Evolutionary conservation across 1,140 invertebrate genomes (phyloP), one percentile per base, ranked within the genome.

Genomic region (Drosophila ironensis): DNA sequence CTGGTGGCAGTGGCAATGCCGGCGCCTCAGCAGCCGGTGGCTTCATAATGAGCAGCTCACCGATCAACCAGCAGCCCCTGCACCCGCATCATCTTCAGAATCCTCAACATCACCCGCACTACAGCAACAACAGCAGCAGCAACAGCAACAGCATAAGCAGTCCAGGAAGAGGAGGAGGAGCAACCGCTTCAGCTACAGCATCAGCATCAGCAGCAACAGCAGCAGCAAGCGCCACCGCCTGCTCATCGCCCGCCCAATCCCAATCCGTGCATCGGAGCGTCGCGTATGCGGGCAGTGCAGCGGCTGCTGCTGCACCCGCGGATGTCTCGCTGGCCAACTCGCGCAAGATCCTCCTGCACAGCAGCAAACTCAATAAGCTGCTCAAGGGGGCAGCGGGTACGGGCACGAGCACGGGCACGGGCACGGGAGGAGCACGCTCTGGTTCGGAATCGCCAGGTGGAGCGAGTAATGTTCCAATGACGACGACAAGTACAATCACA

Each of bases 331-430:
- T 90, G 37, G 87, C 90, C 38, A 88, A 88, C 17, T 86, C 88
- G 48, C 78, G 78, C 40, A 82, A 82, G 90, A 91, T 56, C 88
- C 91, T 63, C 87, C 90, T 61, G 88, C 91, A 64, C 90, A 73
- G 84, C 89, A 91, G 89, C 82, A 91, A 75, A 91, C 90, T 88
- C 89, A 90, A 88, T 87, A 91, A 69, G 88, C 87, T 77, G 75
- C 90, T 87, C 77, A 91, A 70, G 89, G 67, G 63, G 24, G 38
- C 50, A 33, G 30, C 30, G 8, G 37, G 37, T 19, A 24, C 16
- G 19, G 63, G 42, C 8, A 12, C 11, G 6, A 30, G 45, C 82
- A 78, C 88, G 22, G 52, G 22, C 14, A 9, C 25, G 30, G 53
- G 44, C 25, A 30, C 24, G 24, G 64, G 52, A 47, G 53, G 35